phyloP scores from a whole-genome alignment of 1,140 invertebrate species.

The Muscidifurax raptorellus region DNA sequence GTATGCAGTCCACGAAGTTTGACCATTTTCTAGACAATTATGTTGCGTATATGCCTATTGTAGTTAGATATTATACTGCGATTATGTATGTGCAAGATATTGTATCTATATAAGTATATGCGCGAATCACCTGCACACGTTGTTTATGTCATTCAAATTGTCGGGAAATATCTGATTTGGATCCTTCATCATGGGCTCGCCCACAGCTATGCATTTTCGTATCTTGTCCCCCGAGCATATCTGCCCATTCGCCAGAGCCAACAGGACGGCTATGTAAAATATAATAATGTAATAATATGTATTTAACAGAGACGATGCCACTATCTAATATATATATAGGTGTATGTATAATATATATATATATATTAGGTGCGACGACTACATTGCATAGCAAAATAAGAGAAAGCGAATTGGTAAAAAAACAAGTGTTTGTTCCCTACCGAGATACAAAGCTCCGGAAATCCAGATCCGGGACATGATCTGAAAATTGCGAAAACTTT shows the following conservation, averaged over 20 bases:
- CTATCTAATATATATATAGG: too few species aligned
- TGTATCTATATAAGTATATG: too few species aligned
- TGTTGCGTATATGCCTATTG: too few species aligned
- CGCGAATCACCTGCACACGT: constrained; percentile 74
- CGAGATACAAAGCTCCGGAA: constrained; percentile 52
- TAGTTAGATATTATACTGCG: too few species aligned
- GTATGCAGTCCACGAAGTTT: constrained; percentile 78
- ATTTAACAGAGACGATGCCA: too few species aligned
- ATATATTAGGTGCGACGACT: too few species aligned
- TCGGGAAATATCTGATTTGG: constrained; percentile 78
- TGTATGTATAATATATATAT: too few species aligned
- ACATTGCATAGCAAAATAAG: background rate
- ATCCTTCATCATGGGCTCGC: constrained; percentile 78
- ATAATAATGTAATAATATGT: too few species aligned
- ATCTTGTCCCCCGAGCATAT: constrained; percentile 76
- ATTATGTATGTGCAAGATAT: background rate
- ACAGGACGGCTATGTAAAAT: constrained; percentile 33
- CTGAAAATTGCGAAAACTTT: constrained; percentile 47
- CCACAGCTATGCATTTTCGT: constrained; percentile 75
- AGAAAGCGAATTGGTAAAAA: background rate
- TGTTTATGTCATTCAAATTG: constrained; percentile 78
- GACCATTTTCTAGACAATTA: constrained; percentile 75
- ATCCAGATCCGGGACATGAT: constrained; percentile 52
- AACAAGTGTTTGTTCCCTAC: constrained; percentile 35
- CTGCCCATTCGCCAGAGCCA: constrained; percentile 53